Evolutionary conservation across 1,140 invertebrate species (phyloP).

Genomic region (Platorchestia sp.): DNA sequence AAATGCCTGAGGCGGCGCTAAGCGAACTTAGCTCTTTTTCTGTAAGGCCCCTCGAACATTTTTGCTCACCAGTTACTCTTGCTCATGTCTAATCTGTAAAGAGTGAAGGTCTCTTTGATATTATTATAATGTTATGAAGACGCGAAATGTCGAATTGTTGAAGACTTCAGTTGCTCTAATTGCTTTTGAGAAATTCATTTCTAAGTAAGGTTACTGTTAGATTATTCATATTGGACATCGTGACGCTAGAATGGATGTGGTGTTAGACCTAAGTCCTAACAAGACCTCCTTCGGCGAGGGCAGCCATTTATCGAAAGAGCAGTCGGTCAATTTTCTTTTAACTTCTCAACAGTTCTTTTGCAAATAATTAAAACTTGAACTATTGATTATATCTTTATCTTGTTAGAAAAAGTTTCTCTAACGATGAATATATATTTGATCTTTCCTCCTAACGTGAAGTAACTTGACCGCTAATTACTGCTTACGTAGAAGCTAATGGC

Average conservation of each 20-base stretch:
- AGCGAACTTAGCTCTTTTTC: not conserved
- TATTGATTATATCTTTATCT: slow-evolving; percentile 8
- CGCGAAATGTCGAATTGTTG: slow-evolving; percentile 20
- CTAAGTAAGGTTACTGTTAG: slow-evolving; percentile 49
- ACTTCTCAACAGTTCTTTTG: not conserved
- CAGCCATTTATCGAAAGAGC: not conserved
- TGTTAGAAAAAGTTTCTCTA: not conserved
- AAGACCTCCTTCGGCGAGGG: not conserved
- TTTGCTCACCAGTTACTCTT: slow-evolving; percentile 19
- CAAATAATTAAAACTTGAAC: not conserved
- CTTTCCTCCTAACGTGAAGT: not conserved
- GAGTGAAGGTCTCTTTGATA: slow-evolving; percentile 41
- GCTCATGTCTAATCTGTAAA: slow-evolving; percentile 53
- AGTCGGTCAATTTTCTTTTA: not conserved
- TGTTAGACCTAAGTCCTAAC: slow-evolving; percentile 35
- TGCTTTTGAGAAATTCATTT: slow-evolving; percentile 48
- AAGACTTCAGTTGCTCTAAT: slow-evolving; percentile 28
- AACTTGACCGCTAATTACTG: not conserved
- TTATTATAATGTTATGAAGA: slow-evolving; percentile 50
- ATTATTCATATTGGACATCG: slow-evolving; percentile 30
- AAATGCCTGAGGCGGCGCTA: not conserved
- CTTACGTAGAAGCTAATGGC: not conserved
- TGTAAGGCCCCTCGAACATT: not conserved
- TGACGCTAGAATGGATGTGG: slow-evolving; percentile 49
- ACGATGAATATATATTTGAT: slow-evolving; percentile 5